These are phyloP conservation scores for Macroramphosus scolopax DNA, from an alignment of 2,797 vertebrate species.

Conservation along the genomic window DNA sequence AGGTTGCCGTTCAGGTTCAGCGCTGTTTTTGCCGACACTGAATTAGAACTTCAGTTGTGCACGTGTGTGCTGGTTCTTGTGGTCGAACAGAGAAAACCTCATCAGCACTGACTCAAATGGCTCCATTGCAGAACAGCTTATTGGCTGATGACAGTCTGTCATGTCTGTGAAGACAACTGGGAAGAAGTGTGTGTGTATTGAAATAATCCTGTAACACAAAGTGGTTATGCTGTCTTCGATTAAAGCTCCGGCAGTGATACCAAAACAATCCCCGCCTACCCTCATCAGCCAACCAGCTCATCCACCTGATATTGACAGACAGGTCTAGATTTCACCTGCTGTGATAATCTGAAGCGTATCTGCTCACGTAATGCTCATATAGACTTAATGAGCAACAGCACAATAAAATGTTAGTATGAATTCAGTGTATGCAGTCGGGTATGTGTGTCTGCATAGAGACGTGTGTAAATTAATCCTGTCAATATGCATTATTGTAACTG, in stretches of 20 bases:
- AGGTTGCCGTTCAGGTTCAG: slow-evolving; percentile 57
- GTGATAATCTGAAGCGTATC: slow-evolving; percentile 35
- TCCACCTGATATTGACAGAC: slow-evolving; percentile 66
- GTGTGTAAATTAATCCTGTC: slow-evolving; percentile 8
- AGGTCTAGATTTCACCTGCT: slow-evolving; percentile 54
- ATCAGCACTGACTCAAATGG: slow-evolving; percentile 4
- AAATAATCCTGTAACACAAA: slow-evolving; percentile 40
- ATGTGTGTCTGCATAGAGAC: slow-evolving; percentile 1
- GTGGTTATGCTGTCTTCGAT: slow-evolving; percentile 30
- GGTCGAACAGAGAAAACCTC: slow-evolving; percentile 11
- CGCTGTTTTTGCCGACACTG: slow-evolving; percentile 31
- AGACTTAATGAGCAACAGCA: slow-evolving; percentile 32
- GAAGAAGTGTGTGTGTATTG: slow-evolving; percentile 6
- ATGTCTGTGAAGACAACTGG: slow-evolving; percentile 13
- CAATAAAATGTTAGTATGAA: too few relatives aligned
- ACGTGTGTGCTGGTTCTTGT: slow-evolving; percentile 14
- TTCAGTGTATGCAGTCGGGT: too few relatives aligned
- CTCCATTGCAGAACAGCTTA: slow-evolving; percentile 7
- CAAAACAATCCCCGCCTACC: slow-evolving; percentile 11
- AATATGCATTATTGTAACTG: slow-evolving; percentile 11
- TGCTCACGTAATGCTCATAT: slow-evolving; percentile 9
- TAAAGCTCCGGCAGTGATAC: slow-evolving; percentile 35
- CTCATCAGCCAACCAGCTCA: too few relatives aligned
- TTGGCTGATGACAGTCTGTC: slow-evolving; percentile 11
- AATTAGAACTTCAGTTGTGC: slow-evolving; percentile 22